Percentiles rank a stretch among this genome's conserved stretches.
Conservation (phyloP, 2,888 invertebrate genomes). For the Seira sanloemensis region DNA sequence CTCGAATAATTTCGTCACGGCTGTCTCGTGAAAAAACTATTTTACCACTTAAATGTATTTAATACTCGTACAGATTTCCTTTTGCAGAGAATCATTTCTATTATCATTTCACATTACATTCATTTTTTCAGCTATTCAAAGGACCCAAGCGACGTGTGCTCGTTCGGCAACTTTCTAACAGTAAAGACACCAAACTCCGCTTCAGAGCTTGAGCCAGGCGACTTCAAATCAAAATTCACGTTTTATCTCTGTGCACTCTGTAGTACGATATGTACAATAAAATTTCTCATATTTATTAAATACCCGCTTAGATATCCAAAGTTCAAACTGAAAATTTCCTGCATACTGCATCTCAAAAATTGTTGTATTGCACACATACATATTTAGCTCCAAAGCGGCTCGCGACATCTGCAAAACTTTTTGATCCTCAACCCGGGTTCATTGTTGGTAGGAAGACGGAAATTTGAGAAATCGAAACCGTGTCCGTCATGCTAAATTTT, state of each 20-base stretch:
- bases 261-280: not conserved
- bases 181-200: not conserved
- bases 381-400: conserved; percentile 54
- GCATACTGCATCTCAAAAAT: too few species aligned
- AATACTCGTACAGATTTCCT: conserved; percentile 62
- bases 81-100: conserved; percentile 48
- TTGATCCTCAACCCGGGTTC: conserved; percentile 12
- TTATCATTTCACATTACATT: conserved; percentile 23
- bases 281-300: not conserved
- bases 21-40: conserved; percentile 68
- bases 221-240: conserved; percentile 6
- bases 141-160: conserved; percentile 44
- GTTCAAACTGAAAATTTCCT: too few species aligned
- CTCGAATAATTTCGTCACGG: conserved; percentile 69
- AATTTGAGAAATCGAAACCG: conserved; percentile 69
- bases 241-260: too few species aligned
- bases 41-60: conserved; percentile 66
- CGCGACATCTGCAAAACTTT: conserved; percentile 69
- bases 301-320: not conserved
- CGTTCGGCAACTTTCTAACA: conserved; percentile 36
- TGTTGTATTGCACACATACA: not conserved
- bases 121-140: too few species aligned
- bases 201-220: not conserved
- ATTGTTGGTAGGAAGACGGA: conserved; percentile 55
- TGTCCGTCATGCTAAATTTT: conserved; percentile 72